Conservation (phyloP, 2,113 vertebrate species). For the Dasypus novemcinctus region DNA sequence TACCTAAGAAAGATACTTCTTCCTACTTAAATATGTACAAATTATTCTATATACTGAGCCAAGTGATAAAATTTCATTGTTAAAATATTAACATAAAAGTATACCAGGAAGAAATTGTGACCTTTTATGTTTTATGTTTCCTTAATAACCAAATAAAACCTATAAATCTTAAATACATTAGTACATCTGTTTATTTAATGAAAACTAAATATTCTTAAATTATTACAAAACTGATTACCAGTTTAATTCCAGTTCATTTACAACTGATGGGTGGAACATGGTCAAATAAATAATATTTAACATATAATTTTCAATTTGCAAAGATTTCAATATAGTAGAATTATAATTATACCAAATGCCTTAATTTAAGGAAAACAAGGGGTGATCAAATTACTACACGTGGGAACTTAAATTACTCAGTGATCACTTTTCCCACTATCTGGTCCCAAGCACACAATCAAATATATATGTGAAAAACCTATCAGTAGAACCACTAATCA, state of each 20-base stretch:
- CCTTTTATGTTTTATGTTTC: neutral
- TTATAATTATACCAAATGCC: neutral
- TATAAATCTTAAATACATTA: neutral
- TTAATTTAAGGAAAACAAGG: neutral
- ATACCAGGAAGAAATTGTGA: neutral
- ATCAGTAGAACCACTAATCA: neutral
- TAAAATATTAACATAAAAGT: slow-evolving; percentile 23
- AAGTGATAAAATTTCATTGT: neutral
- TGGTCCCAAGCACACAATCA: neutral
- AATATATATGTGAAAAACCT: neutral
- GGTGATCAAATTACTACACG: neutral
- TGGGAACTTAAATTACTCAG: slow-evolving; percentile 17
- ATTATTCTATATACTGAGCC: neutral
- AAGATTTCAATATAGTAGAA: neutral
- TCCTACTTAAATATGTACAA: neutral
- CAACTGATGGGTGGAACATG: neutral
- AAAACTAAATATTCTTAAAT: slow-evolving; percentile 9
- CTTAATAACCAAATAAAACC: slow-evolving; percentile 26
- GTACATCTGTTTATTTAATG: neutral
- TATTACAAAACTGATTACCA: neutral
- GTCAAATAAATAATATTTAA: neutral
- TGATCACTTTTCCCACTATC: neutral
- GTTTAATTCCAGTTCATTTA: neutral
- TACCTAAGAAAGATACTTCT: neutral
- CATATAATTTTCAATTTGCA: neutral